Conservation (phyloP, 2,888 invertebrate species). For the Panzeria rudis region DNA sequence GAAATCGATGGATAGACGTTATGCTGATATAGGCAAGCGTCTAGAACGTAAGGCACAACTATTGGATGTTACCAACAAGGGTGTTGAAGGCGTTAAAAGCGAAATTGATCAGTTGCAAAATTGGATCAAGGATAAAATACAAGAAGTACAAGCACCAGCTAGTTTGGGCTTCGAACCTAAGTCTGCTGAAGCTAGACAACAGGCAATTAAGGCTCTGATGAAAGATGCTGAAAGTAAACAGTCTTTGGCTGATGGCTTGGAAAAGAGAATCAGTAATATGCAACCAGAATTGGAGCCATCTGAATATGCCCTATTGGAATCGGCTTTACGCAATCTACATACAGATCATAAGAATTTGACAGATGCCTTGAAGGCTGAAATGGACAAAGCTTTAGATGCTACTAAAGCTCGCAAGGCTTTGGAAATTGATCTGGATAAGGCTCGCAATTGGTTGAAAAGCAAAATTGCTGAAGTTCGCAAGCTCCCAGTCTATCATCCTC, state of each 20-base stretch:
- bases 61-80: slow-evolving; percentile 92
- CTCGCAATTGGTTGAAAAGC: slow-evolving; percentile 91
- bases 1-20: slow-evolving; percentile 92
- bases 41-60: slow-evolving; percentile 93
- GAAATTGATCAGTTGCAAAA: slow-evolving; percentile 92
- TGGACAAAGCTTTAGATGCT: slow-evolving; percentile 88
- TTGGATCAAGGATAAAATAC: slow-evolving; percentile 91
- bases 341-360: slow-evolving; percentile 90
- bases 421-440: slow-evolving; percentile 90
- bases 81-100: slow-evolving; percentile 90
- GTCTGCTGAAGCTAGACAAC: slow-evolving; percentile 89
- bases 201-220: slow-evolving; percentile 88
- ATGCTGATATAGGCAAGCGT: slow-evolving; percentile 92
- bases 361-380: slow-evolving; percentile 89
- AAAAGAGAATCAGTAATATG: slow-evolving; percentile 92
- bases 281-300: slow-evolving; percentile 93
- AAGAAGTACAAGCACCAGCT: slow-evolving; percentile 87
- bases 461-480: slow-evolving; percentile 91
- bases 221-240: slow-evolving; percentile 94
- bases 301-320: slow-evolving; percentile 92
- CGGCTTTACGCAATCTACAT: slow-evolving; percentile 88
- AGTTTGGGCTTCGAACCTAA: slow-evolving; percentile 91
- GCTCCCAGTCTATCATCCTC: slow-evolving; percentile 89
- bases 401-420: slow-evolving; percentile 90
- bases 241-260: slow-evolving; percentile 91